Conservation (phyloP, 2,888 invertebrate species). For the Lacanobia wlatinum region DNA sequence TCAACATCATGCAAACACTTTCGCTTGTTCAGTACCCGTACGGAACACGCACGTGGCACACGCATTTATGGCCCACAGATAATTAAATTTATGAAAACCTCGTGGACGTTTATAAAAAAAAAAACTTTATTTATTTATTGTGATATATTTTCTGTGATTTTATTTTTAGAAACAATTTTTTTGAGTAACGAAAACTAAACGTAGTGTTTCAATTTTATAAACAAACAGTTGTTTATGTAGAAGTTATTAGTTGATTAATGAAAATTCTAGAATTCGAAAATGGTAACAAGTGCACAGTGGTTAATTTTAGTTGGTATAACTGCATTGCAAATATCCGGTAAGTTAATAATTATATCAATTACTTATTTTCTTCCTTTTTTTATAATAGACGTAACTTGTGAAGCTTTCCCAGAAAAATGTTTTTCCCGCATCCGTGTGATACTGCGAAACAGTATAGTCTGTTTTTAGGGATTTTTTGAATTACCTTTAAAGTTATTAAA, state of each 20-base stretch:
- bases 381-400: not conserved
- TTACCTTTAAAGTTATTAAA: too few species aligned
- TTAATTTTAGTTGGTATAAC: conserved; percentile 84
- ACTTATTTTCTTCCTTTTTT: conserved; percentile 1
- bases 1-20: conserved; percentile 79
- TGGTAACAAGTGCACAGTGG: conserved; percentile 83
- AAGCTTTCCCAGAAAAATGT: not conserved
- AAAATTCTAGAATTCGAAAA: conserved; percentile 64
- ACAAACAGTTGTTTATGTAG: conserved; percentile 19
- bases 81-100: conserved; percentile 23
- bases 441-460: not conserved
- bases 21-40: conserved; percentile 83
- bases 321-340: conserved; percentile 82
- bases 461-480: too few species aligned
- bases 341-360: conserved; percentile 57
- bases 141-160: conserved; percentile 53
- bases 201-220: conserved; percentile 13
- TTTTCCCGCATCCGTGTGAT: rapidly evolving
- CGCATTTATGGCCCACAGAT: conserved; percentile 66
- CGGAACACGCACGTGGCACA: conserved; percentile 76
- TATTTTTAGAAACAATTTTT: conserved; percentile 6
- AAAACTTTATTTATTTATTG: conserved; percentile 9
- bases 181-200: not conserved
- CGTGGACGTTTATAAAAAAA: conserved; percentile 7
- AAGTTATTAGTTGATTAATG: conserved; percentile 29